These are phyloP conservation scores for Peromyscus californicus DNA, from an alignment of 2,113 vertebrate species.

Conservation along the genomic window DNA sequence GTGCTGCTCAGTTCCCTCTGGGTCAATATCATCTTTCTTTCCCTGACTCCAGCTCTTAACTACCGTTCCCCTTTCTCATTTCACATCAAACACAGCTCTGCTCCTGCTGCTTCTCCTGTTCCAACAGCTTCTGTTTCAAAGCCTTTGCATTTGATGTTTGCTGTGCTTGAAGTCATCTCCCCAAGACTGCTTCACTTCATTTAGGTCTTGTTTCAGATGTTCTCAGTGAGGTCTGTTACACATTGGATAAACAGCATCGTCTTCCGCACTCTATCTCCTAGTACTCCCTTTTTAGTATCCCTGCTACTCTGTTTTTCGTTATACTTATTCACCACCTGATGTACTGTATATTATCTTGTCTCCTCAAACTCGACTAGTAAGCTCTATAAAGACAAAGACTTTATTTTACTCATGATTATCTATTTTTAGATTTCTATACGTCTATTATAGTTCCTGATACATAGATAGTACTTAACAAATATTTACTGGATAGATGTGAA, in stretches of 20 bases:
- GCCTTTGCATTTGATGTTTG: neutral
- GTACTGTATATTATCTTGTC: neutral
- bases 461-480: neutral
- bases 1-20: neutral
- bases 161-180: constrained; percentile 17
- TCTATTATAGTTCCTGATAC: neutral
- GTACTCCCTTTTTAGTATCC: too few species aligned
- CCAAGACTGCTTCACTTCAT: neutral
- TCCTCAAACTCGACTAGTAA: neutral
- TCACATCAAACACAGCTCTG: neutral
- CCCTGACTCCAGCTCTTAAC: neutral
- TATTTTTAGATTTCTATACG: constrained; percentile 32
- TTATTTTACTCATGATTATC: neutral
- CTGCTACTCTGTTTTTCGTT: neutral
- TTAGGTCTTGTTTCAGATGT: constrained; percentile 12
- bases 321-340: neutral
- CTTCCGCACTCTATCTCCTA: neutral
- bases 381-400: neutral
- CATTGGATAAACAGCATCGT: neutral
- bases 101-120: neutral
- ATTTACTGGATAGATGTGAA: constrained; percentile 1
- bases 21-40: neutral
- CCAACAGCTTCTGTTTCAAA: neutral
- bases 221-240: neutral
- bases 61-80: neutral